Conservation (phyloP, 2,888 invertebrate species). For the Petrolisthes cinctipes region DNA sequence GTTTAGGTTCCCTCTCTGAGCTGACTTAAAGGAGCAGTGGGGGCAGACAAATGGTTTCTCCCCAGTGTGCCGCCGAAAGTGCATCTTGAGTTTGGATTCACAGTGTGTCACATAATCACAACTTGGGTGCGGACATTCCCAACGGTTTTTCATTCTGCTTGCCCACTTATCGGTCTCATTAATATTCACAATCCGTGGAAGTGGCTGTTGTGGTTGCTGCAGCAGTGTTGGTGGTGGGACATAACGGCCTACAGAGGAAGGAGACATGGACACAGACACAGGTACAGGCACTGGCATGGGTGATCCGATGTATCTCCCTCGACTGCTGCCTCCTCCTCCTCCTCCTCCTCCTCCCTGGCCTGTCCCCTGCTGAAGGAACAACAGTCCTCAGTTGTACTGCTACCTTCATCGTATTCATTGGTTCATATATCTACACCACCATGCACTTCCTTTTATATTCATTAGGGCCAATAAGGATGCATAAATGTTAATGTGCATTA, state of each 20-base stretch:
- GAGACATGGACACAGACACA: neutral
- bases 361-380: conserved; percentile 57
- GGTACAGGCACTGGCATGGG: neutral
- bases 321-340: neutral
- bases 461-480: too few relatives aligned
- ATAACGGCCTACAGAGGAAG: too few relatives aligned
- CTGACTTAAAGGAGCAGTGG: conserved; percentile 38
- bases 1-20: conserved; percentile 54
- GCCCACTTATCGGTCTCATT: conserved; percentile 20
- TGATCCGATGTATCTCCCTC: conserved; percentile 19
- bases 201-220: neutral
- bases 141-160: neutral
- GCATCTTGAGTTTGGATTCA: conserved; percentile 48
- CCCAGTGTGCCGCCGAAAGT: conserved; percentile 47
- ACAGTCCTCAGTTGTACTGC: conserved; percentile 49
- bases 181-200: neutral
- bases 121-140: conserved; percentile 35
- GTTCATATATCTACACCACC: neutral
- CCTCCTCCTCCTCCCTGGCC: conserved; percentile 21
- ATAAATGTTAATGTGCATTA: too few relatives aligned
- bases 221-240: neutral
- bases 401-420: neutral
- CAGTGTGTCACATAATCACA: conserved; percentile 52
- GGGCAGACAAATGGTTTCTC: conserved; percentile 51
- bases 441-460: neutral